These are phyloP conservation scores for Orussus abietinus DNA, from an alignment of 1,140 invertebrate genomes.

Conservation along the genomic window DNA sequence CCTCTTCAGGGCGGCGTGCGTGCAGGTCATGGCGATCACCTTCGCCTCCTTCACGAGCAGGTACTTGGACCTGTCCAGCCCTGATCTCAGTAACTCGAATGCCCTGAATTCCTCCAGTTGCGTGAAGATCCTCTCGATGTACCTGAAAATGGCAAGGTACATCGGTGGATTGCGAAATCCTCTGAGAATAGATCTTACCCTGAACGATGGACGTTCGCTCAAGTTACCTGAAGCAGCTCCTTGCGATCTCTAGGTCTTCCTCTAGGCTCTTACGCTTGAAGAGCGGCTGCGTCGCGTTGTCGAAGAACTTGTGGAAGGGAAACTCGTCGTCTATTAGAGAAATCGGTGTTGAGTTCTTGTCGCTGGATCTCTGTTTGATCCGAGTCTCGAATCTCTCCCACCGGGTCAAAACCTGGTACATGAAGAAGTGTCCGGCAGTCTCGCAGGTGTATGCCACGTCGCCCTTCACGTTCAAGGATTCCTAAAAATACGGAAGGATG, in stretches of 20 bases:
- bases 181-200: no score
- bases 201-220: no score
- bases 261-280: conserved; percentile 78
- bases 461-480: conserved; percentile 76
- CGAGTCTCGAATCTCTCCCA: conserved; percentile 84
- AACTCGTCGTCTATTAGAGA: conserved; percentile 69
- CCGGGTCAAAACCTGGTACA: conserved; percentile 80
- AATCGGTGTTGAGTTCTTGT: conserved; percentile 24
- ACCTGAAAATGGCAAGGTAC: no score
- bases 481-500: no score
- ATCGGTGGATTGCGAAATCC: no score
- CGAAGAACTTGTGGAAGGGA: conserved; percentile 90
- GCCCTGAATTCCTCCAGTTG: conserved; percentile 97
- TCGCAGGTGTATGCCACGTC: conserved; percentile 98
- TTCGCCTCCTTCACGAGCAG: conserved; percentile 98
- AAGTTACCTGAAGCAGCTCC: conserved; percentile 86
- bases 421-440: conserved; percentile 90
- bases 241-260: conserved; percentile 87
- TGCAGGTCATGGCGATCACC: conserved; percentile 99
- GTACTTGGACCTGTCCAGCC: conserved; percentile 93
- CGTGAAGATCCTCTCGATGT: conserved; percentile 93
- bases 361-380: conserved; percentile 54
- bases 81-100: conserved; percentile 93
- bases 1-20: conserved; percentile 95
- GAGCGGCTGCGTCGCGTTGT: conserved; percentile 87